These are phyloP conservation scores for Leptoteleia sp. DNA, from an alignment of 1,140 invertebrate species.

Conservation along the genomic window DNA sequence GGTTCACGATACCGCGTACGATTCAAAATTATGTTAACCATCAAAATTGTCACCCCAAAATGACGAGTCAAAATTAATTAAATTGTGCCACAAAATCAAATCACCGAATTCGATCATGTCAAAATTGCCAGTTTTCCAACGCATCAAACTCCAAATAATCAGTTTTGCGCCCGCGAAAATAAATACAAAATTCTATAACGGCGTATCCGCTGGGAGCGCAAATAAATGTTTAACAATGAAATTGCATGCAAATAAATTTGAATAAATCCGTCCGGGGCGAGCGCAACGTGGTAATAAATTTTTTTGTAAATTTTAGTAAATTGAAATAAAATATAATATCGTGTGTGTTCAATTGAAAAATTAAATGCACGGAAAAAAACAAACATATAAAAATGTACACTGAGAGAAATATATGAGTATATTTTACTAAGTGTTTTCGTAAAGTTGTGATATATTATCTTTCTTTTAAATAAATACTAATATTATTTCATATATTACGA, in stretches of 20 bases:
- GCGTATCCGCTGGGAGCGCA: background rate
- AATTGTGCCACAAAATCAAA: slow-evolving; percentile 11
- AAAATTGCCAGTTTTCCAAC: slow-evolving; percentile 15
- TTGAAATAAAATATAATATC: no score
- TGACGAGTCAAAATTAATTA: slow-evolving; percentile 16
- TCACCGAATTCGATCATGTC: slow-evolving; percentile 3
- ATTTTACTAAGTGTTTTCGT: no score
- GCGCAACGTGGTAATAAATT: no score
- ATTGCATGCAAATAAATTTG: slow-evolving; percentile 7
- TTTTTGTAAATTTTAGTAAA: no score
- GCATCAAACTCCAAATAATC: slow-evolving; percentile 16
- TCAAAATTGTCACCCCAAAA: background rate
- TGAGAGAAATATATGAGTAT: no score
- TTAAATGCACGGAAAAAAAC: no score
- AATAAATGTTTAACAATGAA: slow-evolving; percentile 37
- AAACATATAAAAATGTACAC: no score
- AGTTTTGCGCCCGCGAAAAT: slow-evolving; percentile 32
- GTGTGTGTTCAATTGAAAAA: no score
- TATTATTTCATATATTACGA: no score
- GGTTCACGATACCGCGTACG: background rate
- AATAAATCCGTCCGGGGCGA: no score
- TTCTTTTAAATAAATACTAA: no score
- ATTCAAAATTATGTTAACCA: background rate
- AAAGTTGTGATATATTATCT: no score
- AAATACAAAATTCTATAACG: slow-evolving; percentile 43